Conservation (phyloP, 2,888 invertebrate species). For the Micoletzkya japonica region DNA sequence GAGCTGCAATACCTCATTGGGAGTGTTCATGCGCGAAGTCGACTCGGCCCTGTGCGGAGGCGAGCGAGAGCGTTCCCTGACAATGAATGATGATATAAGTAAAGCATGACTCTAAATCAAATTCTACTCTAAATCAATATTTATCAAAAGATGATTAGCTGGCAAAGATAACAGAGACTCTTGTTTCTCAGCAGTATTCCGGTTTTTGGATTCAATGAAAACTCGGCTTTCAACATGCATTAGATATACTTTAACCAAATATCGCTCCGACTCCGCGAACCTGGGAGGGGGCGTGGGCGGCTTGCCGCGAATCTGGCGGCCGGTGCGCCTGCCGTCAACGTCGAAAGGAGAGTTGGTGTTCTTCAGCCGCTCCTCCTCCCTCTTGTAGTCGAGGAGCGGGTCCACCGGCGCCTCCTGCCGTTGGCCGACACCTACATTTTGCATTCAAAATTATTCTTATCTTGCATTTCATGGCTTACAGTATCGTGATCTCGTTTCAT, state of each 20-base stretch:
- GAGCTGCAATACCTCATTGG: constrained; percentile 11
- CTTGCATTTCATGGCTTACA: too few species aligned
- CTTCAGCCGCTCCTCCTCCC: constrained; percentile 54
- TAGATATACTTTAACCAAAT: too few species aligned
- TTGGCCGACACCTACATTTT: constrained; percentile 25
- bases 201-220: too few species aligned
- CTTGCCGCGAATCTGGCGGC: constrained; percentile 50
- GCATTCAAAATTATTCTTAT: too few species aligned
- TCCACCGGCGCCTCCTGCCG: constrained; percentile 33
- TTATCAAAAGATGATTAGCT: background rate
- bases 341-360: constrained; percentile 50
- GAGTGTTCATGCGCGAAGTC: constrained; percentile 17
- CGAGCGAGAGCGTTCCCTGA: constrained; percentile 28
- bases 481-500: too few species aligned
- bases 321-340: constrained; percentile 23
- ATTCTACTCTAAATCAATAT: background rate
- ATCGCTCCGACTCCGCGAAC: too few species aligned
- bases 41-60: constrained; percentile 14
- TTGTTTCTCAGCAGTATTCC: too few species aligned
- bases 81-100: too few species aligned
- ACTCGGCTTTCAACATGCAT: too few species aligned
- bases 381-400: constrained; percentile 51
- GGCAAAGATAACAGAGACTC: too few species aligned
- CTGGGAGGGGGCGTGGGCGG: constrained; percentile 63
- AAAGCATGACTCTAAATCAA: background rate